Base-by-base conservation (phyloP, 2,797 vertebrate genomes). In the Triplophysa yarkandensis region DNA sequence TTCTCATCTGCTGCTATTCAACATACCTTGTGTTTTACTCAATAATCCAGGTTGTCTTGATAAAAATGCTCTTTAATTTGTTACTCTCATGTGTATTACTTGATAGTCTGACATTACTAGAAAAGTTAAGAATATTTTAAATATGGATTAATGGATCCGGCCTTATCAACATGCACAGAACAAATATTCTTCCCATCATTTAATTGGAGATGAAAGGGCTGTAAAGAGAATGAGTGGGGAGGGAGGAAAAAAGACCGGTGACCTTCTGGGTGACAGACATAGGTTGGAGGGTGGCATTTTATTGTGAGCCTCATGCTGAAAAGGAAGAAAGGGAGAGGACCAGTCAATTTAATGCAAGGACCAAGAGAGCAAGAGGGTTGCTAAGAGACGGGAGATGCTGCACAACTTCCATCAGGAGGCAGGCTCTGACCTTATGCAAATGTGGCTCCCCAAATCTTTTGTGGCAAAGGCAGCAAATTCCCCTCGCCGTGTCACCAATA, bases 341-440 rank as follows among this genome's bases (percentile, higher is more conserved):
- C 94, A 95, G 94, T 95, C 93, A 93, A 92, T 94, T 93, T 94
- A 93, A 91, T 90, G 89, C 92, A 87, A 89, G 87, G 92, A 93
- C 92, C 93, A 91, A 93, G 91, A 93, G 94, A 91, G 92, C 93
- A 92, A 86, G 93, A 91, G 93, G 92, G 97, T 99, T 98, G 97
- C 97, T 98, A 98, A 95, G 97, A 96, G 94, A 99, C 97, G 86
- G 93, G 89, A 71, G 95, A 97, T 95, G 94, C 94, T 93, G 94
- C 90, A 92, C 89, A 97, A 97, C 94, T 96, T 96, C 93, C 94
- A 93, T 94, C 94, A 92, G 93, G 91, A 93, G 94, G 93, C 89
- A 88, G 89, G 92, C 91, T 92, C 93, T 95, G 96, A 98, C 96
- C 96, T 97, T 96, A 96, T 98, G 95, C 95, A 97, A 98, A 99